A percentile compares a stretch with the other conserved stretches of the same genome.
phyloP scores from a whole-genome alignment of 1,140 invertebrate genomes.

The Calycopis cecrops region DNA sequence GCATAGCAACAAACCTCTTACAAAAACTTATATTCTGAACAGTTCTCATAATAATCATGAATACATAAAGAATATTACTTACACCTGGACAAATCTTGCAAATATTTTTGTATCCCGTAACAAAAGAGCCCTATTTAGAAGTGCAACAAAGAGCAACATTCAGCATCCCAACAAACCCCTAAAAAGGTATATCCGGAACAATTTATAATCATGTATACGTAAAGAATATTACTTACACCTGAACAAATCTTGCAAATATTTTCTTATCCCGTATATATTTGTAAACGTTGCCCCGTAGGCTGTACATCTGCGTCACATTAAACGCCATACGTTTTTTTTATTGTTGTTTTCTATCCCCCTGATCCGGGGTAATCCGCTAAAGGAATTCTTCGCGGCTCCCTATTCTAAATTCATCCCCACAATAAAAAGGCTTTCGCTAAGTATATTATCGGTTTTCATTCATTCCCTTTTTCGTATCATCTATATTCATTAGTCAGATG shows the following conservation, averaged over 20 bases:
- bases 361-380: slow-evolving; percentile 2
- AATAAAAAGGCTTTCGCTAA: slow-evolving; percentile 11
- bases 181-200: too few relatives aligned
- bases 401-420: slow-evolving; percentile 8
- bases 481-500: slow-evolving; percentile 3
- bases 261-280: not conserved
- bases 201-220: too few relatives aligned
- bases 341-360: slow-evolving; percentile 3
- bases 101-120: too few relatives aligned
- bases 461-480: slow-evolving; percentile 12
- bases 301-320: slow-evolving; percentile 1
- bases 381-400: not conserved
- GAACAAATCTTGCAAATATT: not conserved
- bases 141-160: too few relatives aligned
- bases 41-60: too few relatives aligned
- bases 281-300: not conserved
- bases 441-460: slow-evolving; percentile 15
- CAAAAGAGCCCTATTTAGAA: too few relatives aligned
- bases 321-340: slow-evolving; percentile 11
- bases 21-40: too few relatives aligned
- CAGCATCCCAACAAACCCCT: too few relatives aligned
- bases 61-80: too few relatives aligned
- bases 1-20: too few relatives aligned
- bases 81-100: too few relatives aligned
- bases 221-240: not conserved